Conservation (phyloP, 1,140 invertebrate species). For the Pseudomyrmex sp. region DNA sequence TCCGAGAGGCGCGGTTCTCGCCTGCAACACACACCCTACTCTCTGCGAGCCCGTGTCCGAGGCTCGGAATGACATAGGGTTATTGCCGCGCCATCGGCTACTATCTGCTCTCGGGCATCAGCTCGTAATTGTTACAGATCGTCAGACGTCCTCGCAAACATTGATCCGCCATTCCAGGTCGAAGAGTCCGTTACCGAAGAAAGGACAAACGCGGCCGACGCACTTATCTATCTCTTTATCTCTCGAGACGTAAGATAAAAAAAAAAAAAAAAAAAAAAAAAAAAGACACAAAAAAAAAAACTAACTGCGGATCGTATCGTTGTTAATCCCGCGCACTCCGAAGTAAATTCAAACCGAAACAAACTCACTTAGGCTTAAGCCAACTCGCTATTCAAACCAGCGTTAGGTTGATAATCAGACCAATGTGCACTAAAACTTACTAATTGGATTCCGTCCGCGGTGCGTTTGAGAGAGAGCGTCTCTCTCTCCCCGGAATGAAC, state of each 20-base stretch:
- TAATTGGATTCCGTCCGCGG: slow-evolving; percentile 43
- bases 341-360: neutral
- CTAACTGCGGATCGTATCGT: no score
- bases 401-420: slow-evolving; percentile 26
- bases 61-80: slow-evolving; percentile 73
- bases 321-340: no score
- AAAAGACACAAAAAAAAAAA: neutral
- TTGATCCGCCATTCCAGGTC: slow-evolving; percentile 58
- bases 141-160: slow-evolving; percentile 64
- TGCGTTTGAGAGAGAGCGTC: neutral
- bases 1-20: slow-evolving; percentile 67
- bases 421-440: slow-evolving; percentile 34
- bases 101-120: slow-evolving; percentile 65
- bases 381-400: slow-evolving; percentile 31
- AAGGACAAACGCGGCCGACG: slow-evolving; percentile 1
- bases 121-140: slow-evolving; percentile 77
- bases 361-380: slow-evolving; percentile 26
- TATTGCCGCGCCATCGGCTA: slow-evolving; percentile 69
- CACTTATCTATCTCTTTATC: slow-evolving; percentile 5
- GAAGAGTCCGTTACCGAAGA: slow-evolving; percentile 36
- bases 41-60: slow-evolving; percentile 63
- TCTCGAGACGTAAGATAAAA: neutral
- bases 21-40: slow-evolving; percentile 64
- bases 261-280: no score
- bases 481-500: slow-evolving; percentile 1